Percentiles rank a stretch among this genome's conserved stretches.
Conservation (phyloP, 2,888 invertebrate species). For the Polymixis flavicincta region DNA sequence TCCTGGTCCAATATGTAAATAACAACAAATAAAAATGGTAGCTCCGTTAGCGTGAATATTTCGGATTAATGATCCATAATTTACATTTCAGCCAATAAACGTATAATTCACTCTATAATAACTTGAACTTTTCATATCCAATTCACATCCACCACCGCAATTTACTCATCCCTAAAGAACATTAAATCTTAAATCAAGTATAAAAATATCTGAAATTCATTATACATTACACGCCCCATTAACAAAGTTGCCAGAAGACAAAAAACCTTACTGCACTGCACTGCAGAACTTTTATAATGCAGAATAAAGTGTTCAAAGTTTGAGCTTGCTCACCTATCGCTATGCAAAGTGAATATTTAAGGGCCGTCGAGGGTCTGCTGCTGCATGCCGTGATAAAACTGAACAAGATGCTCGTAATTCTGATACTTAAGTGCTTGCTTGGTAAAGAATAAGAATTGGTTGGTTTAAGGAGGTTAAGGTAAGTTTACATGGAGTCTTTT, state of each 20-base stretch:
- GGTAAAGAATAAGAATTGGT: slow-evolving; percentile 72
- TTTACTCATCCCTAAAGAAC: not conserved
- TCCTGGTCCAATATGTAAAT: too few species aligned
- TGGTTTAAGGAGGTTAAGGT: slow-evolving; percentile 28
- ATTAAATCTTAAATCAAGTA: not conserved
- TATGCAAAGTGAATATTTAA: slow-evolving; percentile 86
- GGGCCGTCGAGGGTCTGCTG: slow-evolving; percentile 74
- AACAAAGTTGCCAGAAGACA: slow-evolving; percentile 37
- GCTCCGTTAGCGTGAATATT: too few species aligned
- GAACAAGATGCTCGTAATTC: slow-evolving; percentile 80
- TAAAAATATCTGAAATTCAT: slow-evolving; percentile 26
- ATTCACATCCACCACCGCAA: not conserved
- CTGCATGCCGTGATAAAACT: slow-evolving; percentile 82
- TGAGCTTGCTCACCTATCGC: slow-evolving; percentile 75
- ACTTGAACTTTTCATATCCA: not conserved
- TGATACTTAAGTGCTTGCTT: slow-evolving; percentile 76
- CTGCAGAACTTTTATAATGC: slow-evolving; percentile 71
- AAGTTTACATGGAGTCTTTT: not conserved
- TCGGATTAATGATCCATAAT: too few species aligned
- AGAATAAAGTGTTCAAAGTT: slow-evolving; percentile 76
- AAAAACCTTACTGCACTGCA: slow-evolving; percentile 67
- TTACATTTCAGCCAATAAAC: too few species aligned
- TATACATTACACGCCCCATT: slow-evolving; percentile 26
- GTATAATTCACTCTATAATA: too few species aligned
- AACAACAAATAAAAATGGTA: too few species aligned